Evolutionary conservation across 2,113 vertebrate species (phyloP), one percentile per base, ranked within the genome.

Genomic region (Calidris pygmaea): DNA sequence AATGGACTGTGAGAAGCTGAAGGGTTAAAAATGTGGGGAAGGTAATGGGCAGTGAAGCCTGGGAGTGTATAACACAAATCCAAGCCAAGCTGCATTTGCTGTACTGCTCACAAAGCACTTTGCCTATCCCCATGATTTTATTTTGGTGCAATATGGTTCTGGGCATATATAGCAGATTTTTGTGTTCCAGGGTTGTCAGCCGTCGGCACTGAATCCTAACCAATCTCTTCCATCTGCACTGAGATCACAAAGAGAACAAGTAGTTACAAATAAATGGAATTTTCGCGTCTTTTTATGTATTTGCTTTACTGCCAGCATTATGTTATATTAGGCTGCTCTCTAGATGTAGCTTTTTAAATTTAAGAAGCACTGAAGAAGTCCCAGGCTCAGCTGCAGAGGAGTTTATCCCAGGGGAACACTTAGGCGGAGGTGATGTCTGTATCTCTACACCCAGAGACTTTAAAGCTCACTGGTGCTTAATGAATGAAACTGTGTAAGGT

Each of bases 181-280:
- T 93, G 5, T 85, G 37, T 85, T 89, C 67, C 41, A 55, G 47
- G 29, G 66, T 59, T 91, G 53, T 85, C 75, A 93, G 34, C 37
- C 3, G 1, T 90, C 8, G 3, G 53, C 78, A 88, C n/a, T 59
- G 43, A 87, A 76, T 79, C 37, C 75, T 62, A 86, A 90, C 29
- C n/a, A 56, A 63, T 58, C 87, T 88, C 72, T 93, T 91, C 78
- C 75, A 93, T 48, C 75, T 96, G 82, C 59, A 43, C 17, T 6
- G 20, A 93, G 91, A 93, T 91, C 85, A 91, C 70, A 82, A 95
- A 81, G 70, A 85, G 71, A 94, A 77, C 67, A 95, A 74, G 48
- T 70, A 87, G 71, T 85, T 96, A 87, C 81, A 96, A 93, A 94
- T 78, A 94, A 79, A 71, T 4, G 21, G 82, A 93, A 90, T 96